These are phyloP conservation scores for Ochropacha duplaris DNA, from an alignment of 2,888 invertebrate species.

Conservation along the genomic window DNA sequence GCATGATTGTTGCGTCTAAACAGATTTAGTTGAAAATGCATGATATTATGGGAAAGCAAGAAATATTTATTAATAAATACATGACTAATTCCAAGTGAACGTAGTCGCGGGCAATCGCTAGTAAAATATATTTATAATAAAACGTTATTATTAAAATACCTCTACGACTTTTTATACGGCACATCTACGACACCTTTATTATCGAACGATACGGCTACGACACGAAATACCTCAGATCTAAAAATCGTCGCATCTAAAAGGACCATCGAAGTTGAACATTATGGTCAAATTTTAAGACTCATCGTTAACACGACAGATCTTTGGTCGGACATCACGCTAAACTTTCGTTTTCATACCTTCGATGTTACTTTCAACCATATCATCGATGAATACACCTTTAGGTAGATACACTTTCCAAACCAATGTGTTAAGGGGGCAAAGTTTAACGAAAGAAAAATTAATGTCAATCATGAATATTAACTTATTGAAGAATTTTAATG, in stretches of 20 bases:
- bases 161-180: background rate
- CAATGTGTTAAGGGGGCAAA: background rate
- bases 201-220: background rate
- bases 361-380: conserved; percentile 58
- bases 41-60: too few relatives aligned
- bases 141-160: too few relatives aligned
- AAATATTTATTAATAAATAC: too few relatives aligned
- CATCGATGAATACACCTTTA: conserved; percentile 16
- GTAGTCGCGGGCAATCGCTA: too few relatives aligned
- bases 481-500: background rate
- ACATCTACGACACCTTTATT: background rate
- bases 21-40: too few relatives aligned
- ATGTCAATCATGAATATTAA: background rate
- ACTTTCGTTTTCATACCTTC: conserved; percentile 70
- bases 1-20: too few relatives aligned
- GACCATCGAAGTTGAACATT: conserved; percentile 26
- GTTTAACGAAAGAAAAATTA: background rate
- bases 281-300: conserved; percentile 63
- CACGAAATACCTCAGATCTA: background rate
- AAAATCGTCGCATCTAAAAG: conserved; percentile 42
- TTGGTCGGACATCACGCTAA: conserved; percentile 34
- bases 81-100: too few relatives aligned
- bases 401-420: background rate
- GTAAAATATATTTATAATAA: too few relatives aligned
- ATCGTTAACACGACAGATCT: conserved; percentile 55